These are phyloP conservation scores for Heteractis magnifica DNA, from an alignment of 92 coral and sea anemone species.

Conservation along the genomic window DNA sequence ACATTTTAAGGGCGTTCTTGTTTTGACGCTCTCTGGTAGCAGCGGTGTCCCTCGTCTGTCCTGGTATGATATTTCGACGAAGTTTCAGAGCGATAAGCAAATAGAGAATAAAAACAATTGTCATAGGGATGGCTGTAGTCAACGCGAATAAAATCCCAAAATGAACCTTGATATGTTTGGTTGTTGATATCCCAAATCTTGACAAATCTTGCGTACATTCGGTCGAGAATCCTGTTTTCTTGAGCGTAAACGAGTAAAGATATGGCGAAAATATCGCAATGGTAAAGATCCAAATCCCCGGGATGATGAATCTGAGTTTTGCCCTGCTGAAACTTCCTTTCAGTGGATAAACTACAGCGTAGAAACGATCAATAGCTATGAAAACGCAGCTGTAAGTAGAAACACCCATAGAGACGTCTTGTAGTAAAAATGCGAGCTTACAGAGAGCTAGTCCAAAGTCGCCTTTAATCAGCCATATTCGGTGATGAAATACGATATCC, in stretches of 20 bases:
- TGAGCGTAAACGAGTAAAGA: background rate
- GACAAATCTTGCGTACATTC: background rate
- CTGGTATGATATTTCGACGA: background rate
- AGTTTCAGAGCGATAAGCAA: constrained; percentile 5
- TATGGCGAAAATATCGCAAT: background rate
- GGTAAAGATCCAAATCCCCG: constrained; percentile 20
- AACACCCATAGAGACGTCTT: constrained; percentile 23
- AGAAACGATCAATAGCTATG: constrained; percentile 28
- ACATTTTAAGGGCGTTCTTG: constrained; percentile 20
- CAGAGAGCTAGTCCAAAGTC: constrained; percentile 13
- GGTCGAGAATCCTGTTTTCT: too few relatives aligned
- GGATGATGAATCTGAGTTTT: constrained; percentile 14
- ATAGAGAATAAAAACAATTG: background rate
- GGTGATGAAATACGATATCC: background rate
- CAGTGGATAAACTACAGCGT: constrained; percentile 16
- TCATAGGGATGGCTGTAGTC: background rate
- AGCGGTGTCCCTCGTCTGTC: background rate
- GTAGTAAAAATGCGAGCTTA: constrained; percentile 13
- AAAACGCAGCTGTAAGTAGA: constrained; percentile 27
- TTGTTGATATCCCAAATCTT: background rate
- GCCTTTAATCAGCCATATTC: constrained; percentile 17
- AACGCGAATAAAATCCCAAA: background rate
- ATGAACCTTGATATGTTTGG: background rate
- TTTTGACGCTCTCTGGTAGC: background rate
- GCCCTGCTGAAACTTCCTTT: constrained; percentile 23